A percentile compares a stretch with the other conserved stretches of the same genome.
Conservation (phyloP, 1,140 invertebrate genomes). For the Antheraea mylitta region DNA sequence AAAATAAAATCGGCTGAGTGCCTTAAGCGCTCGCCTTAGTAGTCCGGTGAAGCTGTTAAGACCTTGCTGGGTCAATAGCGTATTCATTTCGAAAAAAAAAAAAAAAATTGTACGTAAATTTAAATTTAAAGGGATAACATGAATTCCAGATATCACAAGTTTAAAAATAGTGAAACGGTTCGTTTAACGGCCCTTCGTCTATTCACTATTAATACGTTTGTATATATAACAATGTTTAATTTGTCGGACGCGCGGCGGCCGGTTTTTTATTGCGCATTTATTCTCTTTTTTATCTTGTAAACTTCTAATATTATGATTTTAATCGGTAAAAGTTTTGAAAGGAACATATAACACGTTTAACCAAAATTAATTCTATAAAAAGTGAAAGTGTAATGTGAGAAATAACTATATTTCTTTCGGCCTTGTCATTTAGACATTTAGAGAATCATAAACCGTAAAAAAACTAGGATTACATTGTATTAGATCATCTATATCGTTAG, state of each 20-base stretch:
- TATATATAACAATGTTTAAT: conserved; percentile 37
- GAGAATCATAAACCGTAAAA: too few relatives aligned
- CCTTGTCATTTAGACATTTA: too few relatives aligned
- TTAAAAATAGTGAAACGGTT: conserved; percentile 41
- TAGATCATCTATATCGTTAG: too few relatives aligned
- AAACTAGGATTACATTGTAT: too few relatives aligned
- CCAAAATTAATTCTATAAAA: too few relatives aligned
- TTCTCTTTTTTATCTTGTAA: conserved; percentile 17
- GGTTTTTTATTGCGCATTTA: conserved; percentile 20
- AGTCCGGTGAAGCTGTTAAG: too few relatives aligned
- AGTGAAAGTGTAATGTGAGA: too few relatives aligned
- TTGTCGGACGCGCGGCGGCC: background rate
- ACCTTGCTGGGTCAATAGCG: too few relatives aligned
- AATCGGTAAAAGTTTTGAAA: background rate
- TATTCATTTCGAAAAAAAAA: too few relatives aligned
- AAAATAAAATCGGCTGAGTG: too few relatives aligned
- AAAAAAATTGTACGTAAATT: conserved; percentile 9
- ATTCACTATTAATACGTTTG: conserved; percentile 44
- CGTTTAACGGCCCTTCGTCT: conserved; percentile 42
- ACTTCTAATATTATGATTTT: background rate
- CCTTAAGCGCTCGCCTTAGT: too few relatives aligned
- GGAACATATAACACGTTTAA: background rate
- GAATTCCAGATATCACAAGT: conserved; percentile 38
- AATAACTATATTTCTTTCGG: too few relatives aligned
- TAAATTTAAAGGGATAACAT: conserved; percentile 41